Evolutionary conservation across 2,113 vertebrate species (phyloP).

Genomic region (Taurulus bubalis): DNA sequence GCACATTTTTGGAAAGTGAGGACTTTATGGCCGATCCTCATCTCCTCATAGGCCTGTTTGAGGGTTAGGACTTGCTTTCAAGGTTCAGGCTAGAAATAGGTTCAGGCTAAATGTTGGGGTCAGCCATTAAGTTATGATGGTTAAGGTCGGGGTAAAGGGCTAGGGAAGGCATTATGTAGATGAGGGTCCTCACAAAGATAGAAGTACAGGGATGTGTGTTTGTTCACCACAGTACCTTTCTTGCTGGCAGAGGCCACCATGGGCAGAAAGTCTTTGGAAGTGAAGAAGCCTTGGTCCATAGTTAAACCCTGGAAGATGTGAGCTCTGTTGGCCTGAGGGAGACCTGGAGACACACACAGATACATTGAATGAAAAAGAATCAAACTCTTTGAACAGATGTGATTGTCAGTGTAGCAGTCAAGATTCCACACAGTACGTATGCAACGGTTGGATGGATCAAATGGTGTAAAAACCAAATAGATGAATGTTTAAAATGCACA

Average conservation of each 20-base stretch:
- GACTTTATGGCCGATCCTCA: neutral
- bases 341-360: slow-evolving; percentile 80
- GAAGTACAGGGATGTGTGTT: neutral
- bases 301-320: slow-evolving; percentile 87
- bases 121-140: neutral
- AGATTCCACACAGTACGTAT: neutral
- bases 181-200: neutral
- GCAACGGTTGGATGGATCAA: neutral
- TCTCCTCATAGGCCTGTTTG: neutral
- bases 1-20: neutral
- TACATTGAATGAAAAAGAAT: neutral
- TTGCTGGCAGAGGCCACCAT: slow-evolving; percentile 92
- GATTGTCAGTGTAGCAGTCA: neutral
- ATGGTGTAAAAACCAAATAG: neutral
- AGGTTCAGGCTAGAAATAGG: neutral
- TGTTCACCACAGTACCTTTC: slow-evolving; percentile 79
- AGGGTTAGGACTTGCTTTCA: neutral
- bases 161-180: neutral
- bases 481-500: neutral
- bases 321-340: slow-evolving; percentile 91
- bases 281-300: slow-evolving; percentile 90
- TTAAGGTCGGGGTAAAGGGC: neutral
- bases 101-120: neutral
- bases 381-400: neutral
- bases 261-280: slow-evolving; percentile 93